Base-by-base conservation (phyloP, 2,797 vertebrate species). In the Tangara arthus region DNA sequence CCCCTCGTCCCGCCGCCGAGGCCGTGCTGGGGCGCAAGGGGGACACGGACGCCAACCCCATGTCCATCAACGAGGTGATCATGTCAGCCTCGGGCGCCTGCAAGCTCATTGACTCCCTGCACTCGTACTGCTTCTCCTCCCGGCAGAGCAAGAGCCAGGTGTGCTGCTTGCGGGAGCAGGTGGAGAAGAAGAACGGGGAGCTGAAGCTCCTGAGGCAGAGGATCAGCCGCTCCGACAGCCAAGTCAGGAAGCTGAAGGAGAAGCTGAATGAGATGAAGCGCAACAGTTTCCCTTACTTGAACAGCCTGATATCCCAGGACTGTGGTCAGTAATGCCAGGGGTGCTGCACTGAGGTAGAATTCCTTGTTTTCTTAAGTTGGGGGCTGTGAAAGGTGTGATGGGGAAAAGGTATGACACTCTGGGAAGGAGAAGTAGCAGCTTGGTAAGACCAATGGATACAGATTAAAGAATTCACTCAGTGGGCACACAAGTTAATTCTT, bases 61-160 rank as follows among this genome's bases (percentile, higher is more conserved):
- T 98, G 98, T 98, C 98, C 30, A 98, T 98, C 96, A 98, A 98
- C 0, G 98, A 98, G 94, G 98, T 98, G 64, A 98, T 98, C 87
- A 95, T 98, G 95, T 98, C 98, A 0, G 98, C 98, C 3, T 98
- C 98, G 0, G 98, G 98, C 27, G 98, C 98, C 46, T 98, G 97
- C 95, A 96, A 94, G 85, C 97, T 98, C 81, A 98, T 98, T 18
- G 97, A 97, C 84, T 98, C 98, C 0, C 95, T 98, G 56, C 98
- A 98, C 93, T 98, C 98, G 1, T 98, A 98, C 89, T 98, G 98
- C 91, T 98, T 97, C 85, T 97, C 97, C 8, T 97, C 98, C 10
- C 95, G 96, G 39, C 97, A 97, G 83, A 97, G 90, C 93, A 97
- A 97, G 89, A 98, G 96, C 68, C 97, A 98, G 92, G 97, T 97